Evolutionary conservation across 2,113 vertebrate genomes (phyloP).

Genomic region (Chloropsis cyanopogon): DNA sequence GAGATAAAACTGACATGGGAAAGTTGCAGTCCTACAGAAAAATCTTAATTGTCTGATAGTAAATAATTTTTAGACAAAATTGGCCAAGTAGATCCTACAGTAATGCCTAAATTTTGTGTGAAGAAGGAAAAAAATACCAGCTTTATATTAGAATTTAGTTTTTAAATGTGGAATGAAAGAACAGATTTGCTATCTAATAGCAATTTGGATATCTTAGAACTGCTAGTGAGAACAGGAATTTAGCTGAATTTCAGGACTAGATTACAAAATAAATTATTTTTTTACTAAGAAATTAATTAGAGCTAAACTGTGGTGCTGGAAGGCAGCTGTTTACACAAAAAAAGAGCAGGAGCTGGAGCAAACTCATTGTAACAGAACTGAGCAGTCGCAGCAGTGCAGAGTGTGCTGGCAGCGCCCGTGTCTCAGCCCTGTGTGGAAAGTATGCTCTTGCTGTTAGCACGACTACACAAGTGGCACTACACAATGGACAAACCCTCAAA

Average conservation of each 20-base stretch:
- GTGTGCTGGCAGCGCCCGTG: not conserved
- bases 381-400: not conserved
- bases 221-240: not conserved
- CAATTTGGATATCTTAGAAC: not conserved
- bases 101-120: not conserved
- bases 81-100: not conserved
- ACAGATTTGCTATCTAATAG: not conserved
- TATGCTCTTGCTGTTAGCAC: accelerated
- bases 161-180: not conserved
- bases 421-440: not conserved
- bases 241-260: not conserved
- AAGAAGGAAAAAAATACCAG: not conserved
- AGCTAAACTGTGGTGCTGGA: not conserved
- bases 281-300: not conserved
- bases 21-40: not conserved
- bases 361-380: not conserved
- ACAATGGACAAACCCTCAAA: not conserved
- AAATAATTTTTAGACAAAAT: slow-evolving; percentile 6
- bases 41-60: slow-evolving; percentile 5
- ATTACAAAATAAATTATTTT: not conserved
- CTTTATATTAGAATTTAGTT: not conserved
- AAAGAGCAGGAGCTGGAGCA: not conserved
- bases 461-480: accelerated
- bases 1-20: slow-evolving; percentile 6
- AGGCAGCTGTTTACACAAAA: not conserved